phyloP scores from a whole-genome alignment of 2,113 vertebrate species.

The Pleuronectes platessa region DNA sequence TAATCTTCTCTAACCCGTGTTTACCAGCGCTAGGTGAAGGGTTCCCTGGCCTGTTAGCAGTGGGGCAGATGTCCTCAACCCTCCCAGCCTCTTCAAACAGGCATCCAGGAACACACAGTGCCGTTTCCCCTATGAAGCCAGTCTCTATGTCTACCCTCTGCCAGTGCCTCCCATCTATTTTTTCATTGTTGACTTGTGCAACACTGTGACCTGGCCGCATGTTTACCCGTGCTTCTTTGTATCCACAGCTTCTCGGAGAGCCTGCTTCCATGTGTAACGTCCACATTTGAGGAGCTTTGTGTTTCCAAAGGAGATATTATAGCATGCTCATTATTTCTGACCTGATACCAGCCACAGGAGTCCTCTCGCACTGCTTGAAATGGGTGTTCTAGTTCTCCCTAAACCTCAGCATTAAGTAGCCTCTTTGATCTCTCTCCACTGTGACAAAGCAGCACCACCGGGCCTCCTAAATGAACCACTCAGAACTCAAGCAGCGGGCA shows the following conservation, averaged over 20 bases:
- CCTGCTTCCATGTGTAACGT: constrained; percentile 41
- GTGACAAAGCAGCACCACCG: constrained; percentile 72
- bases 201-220: constrained; percentile 41
- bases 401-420: constrained; percentile 67
- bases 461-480: constrained; percentile 72
- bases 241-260: constrained; percentile 10
- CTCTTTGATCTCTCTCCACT: constrained; percentile 77
- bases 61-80: not conserved
- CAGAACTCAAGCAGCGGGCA: constrained; percentile 61
- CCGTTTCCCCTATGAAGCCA: constrained; percentile 14
- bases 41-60: constrained; percentile 39
- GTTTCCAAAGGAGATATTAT: constrained; percentile 68
- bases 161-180: constrained; percentile 65
- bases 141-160: constrained; percentile 37
- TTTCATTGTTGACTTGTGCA: constrained; percentile 55
- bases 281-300: constrained; percentile 42
- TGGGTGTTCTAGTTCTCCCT: constrained; percentile 57
- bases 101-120: constrained; percentile 42
- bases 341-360: constrained; percentile 47
- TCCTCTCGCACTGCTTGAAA: constrained; percentile 55
- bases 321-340: constrained; percentile 70
- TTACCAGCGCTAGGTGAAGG: not conserved
- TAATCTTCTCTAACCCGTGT: constrained; percentile 25
- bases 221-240: constrained; percentile 51
- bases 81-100: constrained; percentile 56